Percentiles rank a stretch among this genome's conserved stretches.
These are phyloP conservation scores for Scaptodrosophila latifasciaeformis DNA, from an alignment of 2,888 invertebrate species.

Conservation along the genomic window DNA sequence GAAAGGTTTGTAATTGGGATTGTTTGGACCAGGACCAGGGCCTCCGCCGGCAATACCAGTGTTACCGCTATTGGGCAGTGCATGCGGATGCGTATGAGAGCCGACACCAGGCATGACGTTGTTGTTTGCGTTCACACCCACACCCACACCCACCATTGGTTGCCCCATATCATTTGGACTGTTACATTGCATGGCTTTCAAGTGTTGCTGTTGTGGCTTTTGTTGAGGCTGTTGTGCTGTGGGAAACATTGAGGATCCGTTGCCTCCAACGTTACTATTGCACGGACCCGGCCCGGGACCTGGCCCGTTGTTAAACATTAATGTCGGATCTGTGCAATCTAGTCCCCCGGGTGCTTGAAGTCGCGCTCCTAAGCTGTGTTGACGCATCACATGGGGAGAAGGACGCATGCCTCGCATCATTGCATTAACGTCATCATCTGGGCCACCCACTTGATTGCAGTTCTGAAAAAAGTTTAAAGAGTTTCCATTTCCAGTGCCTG, in stretches of 20 bases:
- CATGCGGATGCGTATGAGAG: conserved; percentile 8
- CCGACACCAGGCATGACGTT: conserved; percentile 17
- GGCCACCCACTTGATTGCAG: conserved; percentile 68
- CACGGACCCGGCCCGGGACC: conserved; percentile 24
- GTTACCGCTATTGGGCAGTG: conserved; percentile 13
- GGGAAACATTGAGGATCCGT: conserved; percentile 56
- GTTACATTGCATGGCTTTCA: conserved; percentile 39
- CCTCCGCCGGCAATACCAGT: conserved; percentile 43
- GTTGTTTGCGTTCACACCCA: conserved; percentile 32
- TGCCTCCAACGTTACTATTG: neutral
- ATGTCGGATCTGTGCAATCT: conserved; percentile 43
- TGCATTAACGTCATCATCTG: conserved; percentile 64
- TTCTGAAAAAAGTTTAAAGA: conserved; percentile 71
- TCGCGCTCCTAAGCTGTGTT: conserved; percentile 70
- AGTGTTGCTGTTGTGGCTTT: conserved; percentile 41
- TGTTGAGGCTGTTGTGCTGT: conserved; percentile 46
- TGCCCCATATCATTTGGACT: conserved; percentile 36
- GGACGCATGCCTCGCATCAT: conserved; percentile 77
- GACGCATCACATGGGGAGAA: conserved; percentile 74
- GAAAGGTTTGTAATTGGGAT: conserved; percentile 77
- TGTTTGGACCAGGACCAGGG: conserved; percentile 22
- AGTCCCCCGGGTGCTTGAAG: conserved; percentile 47
- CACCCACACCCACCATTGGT: conserved; percentile 25
- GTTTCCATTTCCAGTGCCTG: conserved; percentile 28
- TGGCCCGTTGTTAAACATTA: conserved; percentile 38